phyloP scores from a whole-genome alignment of 2,797 vertebrate genomes.

The Odontamblyopus lacepedii region DNA sequence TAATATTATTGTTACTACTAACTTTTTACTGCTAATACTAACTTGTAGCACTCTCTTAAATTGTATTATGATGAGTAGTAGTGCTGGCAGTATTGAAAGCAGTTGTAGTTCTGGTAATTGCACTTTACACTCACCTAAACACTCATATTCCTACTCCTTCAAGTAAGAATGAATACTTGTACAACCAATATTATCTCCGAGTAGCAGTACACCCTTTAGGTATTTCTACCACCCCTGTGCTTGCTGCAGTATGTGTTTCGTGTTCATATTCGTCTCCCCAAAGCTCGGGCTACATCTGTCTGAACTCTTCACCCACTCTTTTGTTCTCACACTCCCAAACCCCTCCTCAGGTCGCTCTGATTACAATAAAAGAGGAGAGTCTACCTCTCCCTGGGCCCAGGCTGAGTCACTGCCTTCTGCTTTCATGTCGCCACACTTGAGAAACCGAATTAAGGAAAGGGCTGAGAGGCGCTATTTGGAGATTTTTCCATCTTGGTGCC shows the following conservation, averaged over 20 bases:
- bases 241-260: slow-evolving; percentile 36
- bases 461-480: slow-evolving; percentile 22
- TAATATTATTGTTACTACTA: background rate
- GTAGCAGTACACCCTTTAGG: background rate
- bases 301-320: slow-evolving; percentile 64
- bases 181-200: background rate
- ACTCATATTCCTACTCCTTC: background rate
- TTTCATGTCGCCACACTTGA: slow-evolving; percentile 60
- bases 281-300: slow-evolving; percentile 57
- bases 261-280: slow-evolving; percentile 70
- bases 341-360: slow-evolving; percentile 55
- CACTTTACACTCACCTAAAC: too few species aligned
- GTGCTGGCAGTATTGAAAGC: background rate
- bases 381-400: slow-evolving; percentile 41
- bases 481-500: slow-evolving; percentile 6
- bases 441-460: slow-evolving; percentile 55
- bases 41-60: too few species aligned
- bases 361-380: slow-evolving; percentile 61
- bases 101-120: background rate
- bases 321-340: slow-evolving; percentile 57
- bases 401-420: slow-evolving; percentile 61
- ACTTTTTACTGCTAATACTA: background rate
- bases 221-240: slow-evolving; percentile 11
- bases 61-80: too few species aligned
- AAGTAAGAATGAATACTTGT: background rate